These are phyloP conservation scores for Heteromormyrus szaboi DNA, from an alignment of 2,797 vertebrate species.

Conservation along the genomic window DNA sequence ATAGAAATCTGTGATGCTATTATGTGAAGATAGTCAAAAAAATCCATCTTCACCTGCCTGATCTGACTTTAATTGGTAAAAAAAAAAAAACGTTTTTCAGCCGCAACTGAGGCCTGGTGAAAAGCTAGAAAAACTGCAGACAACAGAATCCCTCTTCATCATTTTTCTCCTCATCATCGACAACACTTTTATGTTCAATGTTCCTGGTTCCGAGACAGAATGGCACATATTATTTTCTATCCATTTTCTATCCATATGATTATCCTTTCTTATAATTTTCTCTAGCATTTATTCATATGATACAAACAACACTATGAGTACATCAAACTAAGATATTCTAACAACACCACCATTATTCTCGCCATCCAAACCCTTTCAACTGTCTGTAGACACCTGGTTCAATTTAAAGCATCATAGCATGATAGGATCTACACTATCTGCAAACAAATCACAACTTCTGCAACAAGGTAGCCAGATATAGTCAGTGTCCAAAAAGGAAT, in stretches of 20 bases:
- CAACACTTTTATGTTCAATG: neutral
- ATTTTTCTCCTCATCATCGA: neutral
- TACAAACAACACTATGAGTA: neutral
- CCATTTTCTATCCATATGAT: neutral
- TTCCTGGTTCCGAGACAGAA: neutral
- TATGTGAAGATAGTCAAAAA: neutral
- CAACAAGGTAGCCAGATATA: neutral
- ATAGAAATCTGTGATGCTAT: neutral
- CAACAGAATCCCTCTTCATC: neutral
- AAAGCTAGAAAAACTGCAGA: neutral
- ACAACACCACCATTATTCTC: neutral
- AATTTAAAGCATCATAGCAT: neutral
- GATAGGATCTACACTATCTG: neutral
- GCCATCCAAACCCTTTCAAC: neutral
- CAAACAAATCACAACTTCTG: neutral
- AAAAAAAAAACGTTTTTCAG: neutral
- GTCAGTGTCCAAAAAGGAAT: neutral
- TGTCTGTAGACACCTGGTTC: neutral
- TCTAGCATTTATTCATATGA: neutral
- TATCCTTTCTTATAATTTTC: neutral
- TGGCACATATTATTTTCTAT: neutral
- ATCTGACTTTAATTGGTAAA: neutral
- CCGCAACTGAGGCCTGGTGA: neutral
- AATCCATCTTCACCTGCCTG: neutral
- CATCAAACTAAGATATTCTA: neutral